These are phyloP conservation scores for Colossoma macropomum DNA, from an alignment of 2,113 vertebrate species.

Conservation along the genomic window DNA sequence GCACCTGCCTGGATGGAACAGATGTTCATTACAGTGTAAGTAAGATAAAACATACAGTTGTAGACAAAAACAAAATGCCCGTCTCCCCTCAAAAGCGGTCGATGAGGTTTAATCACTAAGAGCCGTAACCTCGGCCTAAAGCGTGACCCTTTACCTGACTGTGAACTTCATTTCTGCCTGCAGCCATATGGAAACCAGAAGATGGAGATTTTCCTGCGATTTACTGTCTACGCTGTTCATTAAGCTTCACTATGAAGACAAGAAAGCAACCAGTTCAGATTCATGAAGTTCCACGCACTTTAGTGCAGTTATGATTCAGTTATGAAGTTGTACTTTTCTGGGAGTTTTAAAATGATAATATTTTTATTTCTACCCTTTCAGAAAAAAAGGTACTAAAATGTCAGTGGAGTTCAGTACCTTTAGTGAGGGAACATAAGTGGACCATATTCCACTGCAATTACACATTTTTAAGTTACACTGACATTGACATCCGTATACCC, in stretches of 20 bases:
- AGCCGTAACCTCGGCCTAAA: constrained; percentile 57
- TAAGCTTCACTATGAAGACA: not conserved
- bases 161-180: constrained; percentile 63
- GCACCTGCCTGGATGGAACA: too few relatives aligned
- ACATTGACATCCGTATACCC: too few relatives aligned
- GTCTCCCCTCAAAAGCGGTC: not conserved
- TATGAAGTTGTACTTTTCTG: too few relatives aligned
- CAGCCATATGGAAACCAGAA: not conserved
- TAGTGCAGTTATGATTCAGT: not conserved
- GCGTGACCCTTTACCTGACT: constrained; percentile 72
- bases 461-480: too few relatives aligned
- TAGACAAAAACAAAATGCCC: not conserved
- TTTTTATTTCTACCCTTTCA: too few relatives aligned
- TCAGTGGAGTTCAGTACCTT: too few relatives aligned
- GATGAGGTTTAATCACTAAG: constrained; percentile 18
- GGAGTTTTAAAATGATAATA: too few relatives aligned
- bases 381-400: too few relatives aligned
- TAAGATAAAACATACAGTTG: too few relatives aligned
- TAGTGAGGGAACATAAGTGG: too few relatives aligned
- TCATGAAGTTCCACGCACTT: not conserved
- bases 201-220: not conserved
- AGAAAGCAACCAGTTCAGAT: not conserved
- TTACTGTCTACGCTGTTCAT: not conserved
- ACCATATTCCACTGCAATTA: too few relatives aligned
- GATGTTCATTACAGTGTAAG: too few relatives aligned